A percentile compares a stretch with the other conserved stretches of the same genome.
These are phyloP conservation scores for Lepus townsendii DNA, from an alignment of 2,797 vertebrate genomes.

Conservation along the genomic window DNA sequence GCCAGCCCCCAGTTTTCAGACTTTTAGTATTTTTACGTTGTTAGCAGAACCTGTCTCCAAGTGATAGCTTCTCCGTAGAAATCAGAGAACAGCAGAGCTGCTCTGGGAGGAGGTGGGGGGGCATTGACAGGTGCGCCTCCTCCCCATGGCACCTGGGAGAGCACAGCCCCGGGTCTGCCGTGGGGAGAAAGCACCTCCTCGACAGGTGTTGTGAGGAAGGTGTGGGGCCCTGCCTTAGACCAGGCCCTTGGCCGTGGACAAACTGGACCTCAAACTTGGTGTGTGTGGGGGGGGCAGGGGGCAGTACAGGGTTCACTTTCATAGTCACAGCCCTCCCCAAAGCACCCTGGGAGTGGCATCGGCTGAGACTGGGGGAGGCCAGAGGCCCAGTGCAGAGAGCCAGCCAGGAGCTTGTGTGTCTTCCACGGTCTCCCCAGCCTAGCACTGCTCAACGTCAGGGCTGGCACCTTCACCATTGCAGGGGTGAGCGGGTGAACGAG, in stretches of 20 bases:
- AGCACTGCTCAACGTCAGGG: no score
- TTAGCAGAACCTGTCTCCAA: background rate
- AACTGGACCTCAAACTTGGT: background rate
- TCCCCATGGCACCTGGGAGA: background rate
- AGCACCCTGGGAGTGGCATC: background rate
- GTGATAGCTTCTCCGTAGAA: background rate
- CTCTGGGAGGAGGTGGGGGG: background rate
- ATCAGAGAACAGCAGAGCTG: background rate
- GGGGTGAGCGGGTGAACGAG: background rate
- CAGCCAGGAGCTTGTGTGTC: no score
- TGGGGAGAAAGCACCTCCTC: background rate
- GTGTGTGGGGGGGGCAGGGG: background rate
- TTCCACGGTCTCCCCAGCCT: background rate
- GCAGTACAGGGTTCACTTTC: no score
- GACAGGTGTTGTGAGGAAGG: no score
- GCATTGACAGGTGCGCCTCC: no score
- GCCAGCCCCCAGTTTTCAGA: background rate
- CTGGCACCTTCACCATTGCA: background rate
- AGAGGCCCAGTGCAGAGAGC: background rate
- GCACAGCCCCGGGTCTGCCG: fast-evolving
- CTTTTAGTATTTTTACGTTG: background rate
- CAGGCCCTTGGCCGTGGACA: no score
- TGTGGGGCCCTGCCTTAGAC: background rate
- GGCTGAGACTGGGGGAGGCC: background rate
- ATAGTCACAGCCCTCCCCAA: background rate